Evolutionary conservation across 2,113 vertebrate species (phyloP).

Genomic region (Hippocampus zosterae): DNA sequence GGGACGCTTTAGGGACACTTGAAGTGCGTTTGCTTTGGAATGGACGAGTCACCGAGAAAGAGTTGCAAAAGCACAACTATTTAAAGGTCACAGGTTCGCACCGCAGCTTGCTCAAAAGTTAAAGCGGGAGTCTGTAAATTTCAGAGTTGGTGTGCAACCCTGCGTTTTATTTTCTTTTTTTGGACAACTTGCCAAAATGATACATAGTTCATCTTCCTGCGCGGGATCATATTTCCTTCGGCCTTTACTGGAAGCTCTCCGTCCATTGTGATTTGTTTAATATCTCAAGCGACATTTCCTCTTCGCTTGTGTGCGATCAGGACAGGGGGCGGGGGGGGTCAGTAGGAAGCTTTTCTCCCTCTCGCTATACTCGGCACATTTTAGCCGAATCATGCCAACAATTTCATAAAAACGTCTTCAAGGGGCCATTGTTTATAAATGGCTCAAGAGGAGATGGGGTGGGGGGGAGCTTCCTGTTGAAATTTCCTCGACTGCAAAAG

Average conservation of each 20-base stretch:
- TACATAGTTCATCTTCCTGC: constrained; percentile 40
- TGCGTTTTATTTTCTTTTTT: no score
- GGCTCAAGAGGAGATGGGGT: constrained; percentile 34
- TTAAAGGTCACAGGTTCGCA: background rate
- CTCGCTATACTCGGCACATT: background rate
- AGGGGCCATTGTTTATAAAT: constrained; percentile 48
- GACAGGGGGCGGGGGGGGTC: background rate
- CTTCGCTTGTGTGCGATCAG: constrained; percentile 21
- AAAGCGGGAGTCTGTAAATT: background rate
- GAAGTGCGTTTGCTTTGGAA: background rate
- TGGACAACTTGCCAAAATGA: background rate
- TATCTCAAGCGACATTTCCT: constrained; percentile 41
- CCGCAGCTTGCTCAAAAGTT: background rate
- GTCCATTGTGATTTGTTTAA: constrained; percentile 36
- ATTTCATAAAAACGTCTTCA: constrained; percentile 18
- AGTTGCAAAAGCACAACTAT: background rate
- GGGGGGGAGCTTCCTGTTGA: constrained; percentile 2
- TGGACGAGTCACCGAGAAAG: background rate
- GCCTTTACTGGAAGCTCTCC: constrained; percentile 14
- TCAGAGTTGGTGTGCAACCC: no score
- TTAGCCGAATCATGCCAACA: constrained; percentile 4
- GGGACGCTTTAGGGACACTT: background rate
- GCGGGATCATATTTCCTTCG: constrained; percentile 29
- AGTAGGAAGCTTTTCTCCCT: background rate
- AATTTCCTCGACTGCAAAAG: constrained; percentile 37